Conservation (phyloP, 2,113 vertebrate species). For the Vombatus ursinus region DNA sequence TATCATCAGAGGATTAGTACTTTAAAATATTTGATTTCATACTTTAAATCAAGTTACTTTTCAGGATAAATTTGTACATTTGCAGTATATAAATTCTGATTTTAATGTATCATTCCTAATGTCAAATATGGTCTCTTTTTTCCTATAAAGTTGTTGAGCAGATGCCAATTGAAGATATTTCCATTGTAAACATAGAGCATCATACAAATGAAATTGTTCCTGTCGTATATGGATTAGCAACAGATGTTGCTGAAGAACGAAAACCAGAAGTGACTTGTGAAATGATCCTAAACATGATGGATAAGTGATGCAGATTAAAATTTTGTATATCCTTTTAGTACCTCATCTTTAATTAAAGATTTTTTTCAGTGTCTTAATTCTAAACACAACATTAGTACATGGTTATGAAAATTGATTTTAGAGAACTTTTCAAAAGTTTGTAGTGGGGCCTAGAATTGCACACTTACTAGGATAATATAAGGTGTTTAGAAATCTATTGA, state of each 20-base stretch:
- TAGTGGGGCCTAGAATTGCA: background rate
- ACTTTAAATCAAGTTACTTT: background rate
- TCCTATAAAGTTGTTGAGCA: background rate
- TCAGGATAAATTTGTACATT: background rate
- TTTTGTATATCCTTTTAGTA: accelerated
- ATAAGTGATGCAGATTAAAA: background rate
- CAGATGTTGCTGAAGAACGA: accelerated
- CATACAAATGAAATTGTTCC: background rate
- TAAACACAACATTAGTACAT: background rate
- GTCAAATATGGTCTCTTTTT: slow-evolving; percentile 19
- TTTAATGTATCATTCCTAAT: slow-evolving; percentile 24
- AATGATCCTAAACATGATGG: slow-evolving; percentile 55
- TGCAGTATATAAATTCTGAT: background rate
- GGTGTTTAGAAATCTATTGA: background rate
- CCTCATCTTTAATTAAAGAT: accelerated
- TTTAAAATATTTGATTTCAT: accelerated
- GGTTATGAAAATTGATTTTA: background rate
- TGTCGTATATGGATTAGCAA: background rate
- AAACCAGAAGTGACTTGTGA: slow-evolving; percentile 47
- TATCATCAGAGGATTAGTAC: accelerated
- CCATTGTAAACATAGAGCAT: accelerated
- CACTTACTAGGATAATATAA: background rate
- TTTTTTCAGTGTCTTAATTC: background rate
- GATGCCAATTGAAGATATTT: background rate
- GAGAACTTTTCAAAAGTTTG: background rate